Conservation (phyloP, 2,797 vertebrate species). For the Pseudocheirus occidentalis region DNA sequence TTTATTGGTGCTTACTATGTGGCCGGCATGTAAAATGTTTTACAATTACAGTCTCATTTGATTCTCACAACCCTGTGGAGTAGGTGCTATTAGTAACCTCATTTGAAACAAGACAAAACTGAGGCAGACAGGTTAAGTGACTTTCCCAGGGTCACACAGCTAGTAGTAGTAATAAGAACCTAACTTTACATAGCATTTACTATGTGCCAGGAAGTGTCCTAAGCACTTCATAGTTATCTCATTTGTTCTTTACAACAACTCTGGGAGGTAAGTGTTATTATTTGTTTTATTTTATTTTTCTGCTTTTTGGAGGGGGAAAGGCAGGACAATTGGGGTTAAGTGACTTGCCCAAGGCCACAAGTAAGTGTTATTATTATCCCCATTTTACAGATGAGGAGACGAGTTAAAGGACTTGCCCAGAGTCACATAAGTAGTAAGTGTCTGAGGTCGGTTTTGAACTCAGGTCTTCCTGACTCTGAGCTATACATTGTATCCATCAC, state of each 20-base stretch:
- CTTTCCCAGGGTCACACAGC: neutral
- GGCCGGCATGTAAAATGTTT: too few species aligned
- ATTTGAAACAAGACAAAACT: neutral
- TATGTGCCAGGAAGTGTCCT: neutral
- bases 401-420: neutral
- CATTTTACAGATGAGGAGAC: neutral
- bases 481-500: neutral
- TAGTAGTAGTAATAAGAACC: neutral
- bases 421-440: neutral
- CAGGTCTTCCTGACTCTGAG: neutral
- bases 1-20: too few species aligned
- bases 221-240: neutral
- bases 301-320: too few species aligned
- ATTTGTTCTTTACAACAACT: neutral
- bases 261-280: neutral
- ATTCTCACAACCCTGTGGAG: too few species aligned
- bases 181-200: neutral
- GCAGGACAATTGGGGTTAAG: too few species aligned
- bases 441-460: neutral
- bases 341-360: too few species aligned
- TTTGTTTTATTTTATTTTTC: too few species aligned
- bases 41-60: too few species aligned
- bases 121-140: neutral
- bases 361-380: neutral
- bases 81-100: neutral